Evolutionary conservation across 2,113 vertebrate genomes (phyloP).

Genomic region (Candoia aspera): DNA sequence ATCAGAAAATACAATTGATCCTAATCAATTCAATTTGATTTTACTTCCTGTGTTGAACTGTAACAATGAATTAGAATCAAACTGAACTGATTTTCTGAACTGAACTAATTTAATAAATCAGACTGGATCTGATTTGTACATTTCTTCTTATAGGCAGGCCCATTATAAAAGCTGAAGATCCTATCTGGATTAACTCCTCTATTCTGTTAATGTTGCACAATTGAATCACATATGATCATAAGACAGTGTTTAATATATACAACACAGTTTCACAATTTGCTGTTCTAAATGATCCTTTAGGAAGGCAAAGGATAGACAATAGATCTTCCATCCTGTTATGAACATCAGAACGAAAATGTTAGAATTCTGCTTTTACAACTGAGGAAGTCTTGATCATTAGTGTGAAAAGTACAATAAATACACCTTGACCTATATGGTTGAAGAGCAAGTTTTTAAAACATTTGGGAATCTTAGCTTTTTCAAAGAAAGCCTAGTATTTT

Average conservation of each 20-base stretch:
- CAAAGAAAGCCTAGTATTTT: constrained; percentile 47
- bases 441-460: constrained; percentile 60
- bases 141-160: not conserved
- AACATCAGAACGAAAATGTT: constrained; percentile 57
- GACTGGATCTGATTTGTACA: not conserved
- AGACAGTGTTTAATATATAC: constrained; percentile 52
- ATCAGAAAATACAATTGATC: not conserved
- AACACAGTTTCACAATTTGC: constrained; percentile 16
- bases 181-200: constrained; percentile 42
- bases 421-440: constrained; percentile 61
- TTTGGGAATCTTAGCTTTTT: constrained; percentile 50
- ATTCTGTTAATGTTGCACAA: not conserved
- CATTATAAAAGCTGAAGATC: not conserved
- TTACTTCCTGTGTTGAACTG: not conserved
- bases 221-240: constrained; percentile 1
- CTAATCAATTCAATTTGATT: not conserved
- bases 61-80: not conserved
- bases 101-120: not conserved
- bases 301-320: constrained; percentile 36
- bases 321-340: constrained; percentile 47
- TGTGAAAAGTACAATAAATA: constrained; percentile 60
- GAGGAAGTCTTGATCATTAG: constrained; percentile 33
- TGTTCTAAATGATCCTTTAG: constrained; percentile 44
- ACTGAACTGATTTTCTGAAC: not conserved
- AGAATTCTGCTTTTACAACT: not conserved